Evolutionary conservation across 2,888 invertebrate species (phyloP).

Genomic region (Seladonia tumulorum): DNA sequence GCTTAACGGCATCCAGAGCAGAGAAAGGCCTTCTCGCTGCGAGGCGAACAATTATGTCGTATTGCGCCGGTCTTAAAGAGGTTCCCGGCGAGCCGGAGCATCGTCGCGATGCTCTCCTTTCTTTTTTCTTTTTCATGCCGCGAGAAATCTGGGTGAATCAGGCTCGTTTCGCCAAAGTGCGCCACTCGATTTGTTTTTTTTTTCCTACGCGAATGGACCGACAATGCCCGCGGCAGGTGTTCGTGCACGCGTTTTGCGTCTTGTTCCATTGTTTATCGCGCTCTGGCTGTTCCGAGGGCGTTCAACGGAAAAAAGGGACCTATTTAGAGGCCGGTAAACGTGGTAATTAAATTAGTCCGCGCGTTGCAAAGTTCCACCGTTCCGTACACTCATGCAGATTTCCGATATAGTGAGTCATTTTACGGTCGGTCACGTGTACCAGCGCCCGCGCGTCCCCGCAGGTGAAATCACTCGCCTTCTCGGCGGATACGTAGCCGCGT

Average conservation of each 20-base stretch:
- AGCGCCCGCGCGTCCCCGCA: conserved; percentile 20
- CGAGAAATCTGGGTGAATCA: conserved; percentile 59
- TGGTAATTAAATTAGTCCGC: conserved; percentile 49
- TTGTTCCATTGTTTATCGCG: background rate
- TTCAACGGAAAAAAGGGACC: background rate
- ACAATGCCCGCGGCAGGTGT: background rate
- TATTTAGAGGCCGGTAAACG: background rate
- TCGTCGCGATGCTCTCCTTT: conserved; percentile 39
- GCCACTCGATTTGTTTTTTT: background rate
- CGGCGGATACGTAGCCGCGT: conserved; percentile 8
- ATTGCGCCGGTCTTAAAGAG: conserved; percentile 30
- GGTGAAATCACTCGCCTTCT: conserved; percentile 59
- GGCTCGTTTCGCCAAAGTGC: conserved; percentile 5
- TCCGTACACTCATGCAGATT: conserved; percentile 53
- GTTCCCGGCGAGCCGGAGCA: conserved; percentile 27
- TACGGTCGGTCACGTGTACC: conserved; percentile 25
- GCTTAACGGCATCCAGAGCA: conserved; percentile 30
- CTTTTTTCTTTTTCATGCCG: conserved; percentile 28
- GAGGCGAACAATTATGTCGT: conserved; percentile 37
- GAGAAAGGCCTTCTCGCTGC: conserved; percentile 46
- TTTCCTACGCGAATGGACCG: background rate
- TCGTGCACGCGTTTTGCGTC: conserved; percentile 10
- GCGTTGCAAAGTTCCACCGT: background rate
- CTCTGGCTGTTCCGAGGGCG: background rate
- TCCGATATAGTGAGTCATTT: conserved; percentile 67